Evolutionary conservation across 2,888 invertebrate species (phyloP), one percentile per base, ranked within the genome.

Genomic region (Alcis repandata): DNA sequence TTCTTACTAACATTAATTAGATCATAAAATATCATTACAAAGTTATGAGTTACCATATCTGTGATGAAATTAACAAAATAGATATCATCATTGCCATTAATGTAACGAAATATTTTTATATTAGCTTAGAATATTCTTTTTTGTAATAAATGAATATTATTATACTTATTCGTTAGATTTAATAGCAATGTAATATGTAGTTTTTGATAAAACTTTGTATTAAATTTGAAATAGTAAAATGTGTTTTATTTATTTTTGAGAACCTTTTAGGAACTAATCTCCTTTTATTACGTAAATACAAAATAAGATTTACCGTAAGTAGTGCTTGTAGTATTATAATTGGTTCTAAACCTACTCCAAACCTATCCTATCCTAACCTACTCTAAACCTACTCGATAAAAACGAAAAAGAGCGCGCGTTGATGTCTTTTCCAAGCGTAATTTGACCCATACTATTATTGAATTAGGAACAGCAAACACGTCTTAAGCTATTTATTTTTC

Each of bases 21-120:
- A 57, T 57, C 43, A 38, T 62, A 62, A 36, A 33, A 49, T 36
- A 63, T 51, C 11, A 51, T 60, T 64, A 63, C 68, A 56, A 63
- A 53, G 46, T 40, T 43, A 54, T 71, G 75, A 81, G 88, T 88
- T 88, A 88, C 89, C 89, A 80, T 78, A 43, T 80, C 84, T 89
- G 89, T 88, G 88, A 89, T 89, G 79, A 78, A 79, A 79, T 80
- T 80, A 73, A 73, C 77, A 71, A 78, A 79, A 76, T 78, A 78
- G 73, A 84, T 75, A 78, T 78, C 77, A 78, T 60, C 60, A 71
- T 75, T 74, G 74, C 75, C 74, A 74, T 75, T 75, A 69, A 59
- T 61, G 27, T 57, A 45, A 59, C 11, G 43, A 22, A 40, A 46
- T 19, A 43, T 60, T 61, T 22, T 61, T 58, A 48, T 8, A 54